Percentiles rank a stretch among this genome's conserved stretches.
Evolutionary conservation across 2,797 vertebrate genomes (phyloP).

Genomic region (Spea hammondii): DNA sequence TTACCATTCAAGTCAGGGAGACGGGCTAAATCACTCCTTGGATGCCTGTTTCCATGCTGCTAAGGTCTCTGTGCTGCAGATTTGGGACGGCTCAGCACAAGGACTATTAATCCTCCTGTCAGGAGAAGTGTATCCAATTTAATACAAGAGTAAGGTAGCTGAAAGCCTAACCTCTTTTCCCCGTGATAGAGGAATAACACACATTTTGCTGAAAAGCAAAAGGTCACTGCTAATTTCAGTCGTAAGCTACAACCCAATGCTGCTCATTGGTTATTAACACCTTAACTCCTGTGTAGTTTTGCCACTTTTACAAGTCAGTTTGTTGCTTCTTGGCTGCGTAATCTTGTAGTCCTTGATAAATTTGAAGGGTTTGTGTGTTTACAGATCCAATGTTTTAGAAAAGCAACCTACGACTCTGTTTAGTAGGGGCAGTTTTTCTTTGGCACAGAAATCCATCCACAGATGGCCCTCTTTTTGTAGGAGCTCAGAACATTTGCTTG

Average conservation of each 20-base stretch:
- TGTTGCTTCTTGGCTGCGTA: not conserved
- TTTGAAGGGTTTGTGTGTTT: no score
- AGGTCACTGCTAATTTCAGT: constrained; percentile 37
- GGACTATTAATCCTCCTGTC: constrained; percentile 22
- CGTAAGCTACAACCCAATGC: not conserved
- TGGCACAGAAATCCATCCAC: no score
- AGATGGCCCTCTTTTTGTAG: no score
- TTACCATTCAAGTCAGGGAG: constrained; percentile 47
- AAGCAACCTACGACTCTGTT: no score
- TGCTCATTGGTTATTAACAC: constrained; percentile 24
- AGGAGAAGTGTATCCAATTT: constrained; percentile 28
- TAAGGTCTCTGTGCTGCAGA: constrained; percentile 22
- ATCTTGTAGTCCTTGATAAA: no score
- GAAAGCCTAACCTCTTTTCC: constrained; percentile 26
- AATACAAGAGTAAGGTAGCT: constrained; percentile 41
- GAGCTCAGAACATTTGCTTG: no score
- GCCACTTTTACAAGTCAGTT: not conserved
- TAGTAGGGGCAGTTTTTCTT: no score
- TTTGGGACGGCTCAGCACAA: constrained; percentile 20
- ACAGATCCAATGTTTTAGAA: no score
- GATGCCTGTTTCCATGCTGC: constrained; percentile 17
- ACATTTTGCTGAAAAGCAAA: constrained; percentile 36
- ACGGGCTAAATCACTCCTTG: constrained; percentile 47
- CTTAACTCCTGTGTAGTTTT: not conserved
- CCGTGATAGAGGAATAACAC: constrained; percentile 31